Evolutionary conservation across 1,140 invertebrate species (phyloP), one percentile per base, ranked within the genome.

Genomic region (Drosophila bocki): DNA sequence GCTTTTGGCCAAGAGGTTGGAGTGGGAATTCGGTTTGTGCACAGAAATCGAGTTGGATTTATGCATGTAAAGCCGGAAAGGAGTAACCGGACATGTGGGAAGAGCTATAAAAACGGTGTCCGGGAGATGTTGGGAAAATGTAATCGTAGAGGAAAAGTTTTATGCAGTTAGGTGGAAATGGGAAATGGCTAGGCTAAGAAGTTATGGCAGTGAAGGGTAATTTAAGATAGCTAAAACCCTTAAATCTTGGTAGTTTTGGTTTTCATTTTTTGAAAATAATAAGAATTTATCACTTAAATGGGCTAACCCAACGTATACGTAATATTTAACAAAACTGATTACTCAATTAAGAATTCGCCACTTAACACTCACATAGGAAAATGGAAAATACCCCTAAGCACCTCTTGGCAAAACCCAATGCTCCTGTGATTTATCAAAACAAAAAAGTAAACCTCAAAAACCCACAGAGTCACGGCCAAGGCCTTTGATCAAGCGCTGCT

Each of bases 401-500:
- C 37, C 53, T n/a, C 67, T 41, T 3, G 29, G 12, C n/a, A 3
- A 29, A 41, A 15, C 15, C 29, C 15, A 32, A 53, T 54, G 26
- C 17, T 64, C 37, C 41, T 47, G 19, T 35, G 22, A 83, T 75
- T 68, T 64, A 61, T 78, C 48, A 82, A 71, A 75, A 53, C 70
- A 42, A 69, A 26, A 60, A 44, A 32, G 29, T 7, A 61, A 51
- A 26, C 29, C 51, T 69, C 35, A 41, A 70, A 84, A 84, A 85
- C 67, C 56, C 80, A 85, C 82, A 76, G 64, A 82, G 82, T 85
- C 82, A 85, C 80, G 22, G 78, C 57, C 62, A 63, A 47, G 53
- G 79, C 58, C 82, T 85, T 85, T 85, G 82, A 85, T 85, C 78
- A 67, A 86, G 82, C 79, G 82, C 78, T 13, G 17, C 12, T 29